These are phyloP conservation scores for Entomobrya multifasciata DNA, from an alignment of 2,888 invertebrate species.

Conservation along the genomic window DNA sequence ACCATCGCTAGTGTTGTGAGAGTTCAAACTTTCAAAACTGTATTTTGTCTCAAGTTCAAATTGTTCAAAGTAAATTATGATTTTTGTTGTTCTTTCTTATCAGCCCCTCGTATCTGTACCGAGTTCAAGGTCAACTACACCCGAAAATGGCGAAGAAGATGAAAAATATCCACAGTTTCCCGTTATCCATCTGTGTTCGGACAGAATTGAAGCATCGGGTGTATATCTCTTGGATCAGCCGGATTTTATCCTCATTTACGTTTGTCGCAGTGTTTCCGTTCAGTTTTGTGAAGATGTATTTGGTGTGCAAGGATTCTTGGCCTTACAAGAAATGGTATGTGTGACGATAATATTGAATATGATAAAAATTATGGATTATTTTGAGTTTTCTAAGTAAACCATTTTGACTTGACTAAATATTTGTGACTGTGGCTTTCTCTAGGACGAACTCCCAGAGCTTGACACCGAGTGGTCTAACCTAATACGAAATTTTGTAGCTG, in stretches of 20 bases:
- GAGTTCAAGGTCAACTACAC: conserved; percentile 60
- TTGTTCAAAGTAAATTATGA: not conserved
- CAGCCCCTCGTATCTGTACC: conserved; percentile 67
- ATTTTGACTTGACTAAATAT: too few relatives aligned
- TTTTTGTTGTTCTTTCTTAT: not conserved
- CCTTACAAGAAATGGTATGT: conserved; percentile 87
- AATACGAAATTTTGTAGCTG: conserved; percentile 90
- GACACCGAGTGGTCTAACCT: conserved; percentile 88
- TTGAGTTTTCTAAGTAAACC: too few relatives aligned
- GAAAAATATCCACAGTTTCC: conserved; percentile 84
- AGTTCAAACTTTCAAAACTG: not conserved
- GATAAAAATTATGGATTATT: not conserved
- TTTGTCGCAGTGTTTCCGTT: conserved; percentile 89
- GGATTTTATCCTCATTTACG: conserved; percentile 89
- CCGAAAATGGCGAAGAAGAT: conserved; percentile 70
- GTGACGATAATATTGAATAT: conserved; percentile 10
- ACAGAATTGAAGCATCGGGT: conserved; percentile 87
- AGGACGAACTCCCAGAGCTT: conserved; percentile 89
- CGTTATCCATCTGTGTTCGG: conserved; percentile 91
- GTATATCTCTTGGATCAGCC: conserved; percentile 96
- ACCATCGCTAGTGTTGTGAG: conserved; percentile 84
- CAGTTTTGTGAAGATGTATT: conserved; percentile 89
- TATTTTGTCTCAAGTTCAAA: not conserved
- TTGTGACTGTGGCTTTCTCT: too few relatives aligned
- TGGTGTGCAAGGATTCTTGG: conserved; percentile 87